Evolutionary conservation across 2,888 invertebrate species (phyloP).

Genomic region (Euspilapteryx auroguttella): DNA sequence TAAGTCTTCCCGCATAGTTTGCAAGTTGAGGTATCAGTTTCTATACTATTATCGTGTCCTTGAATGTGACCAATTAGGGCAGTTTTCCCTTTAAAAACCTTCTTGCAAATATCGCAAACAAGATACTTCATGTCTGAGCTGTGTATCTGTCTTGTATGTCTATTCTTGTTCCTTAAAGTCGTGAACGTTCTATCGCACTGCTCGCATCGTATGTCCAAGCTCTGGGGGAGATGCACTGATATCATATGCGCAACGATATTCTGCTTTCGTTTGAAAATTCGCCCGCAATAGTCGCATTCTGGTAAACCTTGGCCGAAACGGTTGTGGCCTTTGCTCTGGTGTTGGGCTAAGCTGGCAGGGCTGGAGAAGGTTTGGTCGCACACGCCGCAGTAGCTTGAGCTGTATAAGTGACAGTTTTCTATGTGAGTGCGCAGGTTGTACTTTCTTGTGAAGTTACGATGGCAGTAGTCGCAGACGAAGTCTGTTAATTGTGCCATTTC

Average conservation of each 20-base stretch:
- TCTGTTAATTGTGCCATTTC: too few relatives aligned
- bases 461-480: constrained; percentile 29
- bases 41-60: constrained; percentile 13
- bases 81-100: constrained; percentile 25
- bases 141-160: constrained; percentile 29
- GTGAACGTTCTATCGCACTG: constrained; percentile 28
- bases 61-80: constrained; percentile 27
- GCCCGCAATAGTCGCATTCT: constrained; percentile 37
- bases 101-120: constrained; percentile 28
- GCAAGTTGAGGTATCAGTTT: constrained; percentile 18
- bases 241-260: constrained; percentile 41
- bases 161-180: constrained; percentile 26
- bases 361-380: constrained; percentile 29
- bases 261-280: constrained; percentile 35
- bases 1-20: constrained; percentile 26
- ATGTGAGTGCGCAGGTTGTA: constrained; percentile 37
- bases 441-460: constrained; percentile 31
- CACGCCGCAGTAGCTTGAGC: constrained; percentile 23
- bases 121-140: constrained; percentile 24
- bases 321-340: constrained; percentile 31
- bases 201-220: constrained; percentile 19
- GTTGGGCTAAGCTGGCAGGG: constrained; percentile 25
- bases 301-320: constrained; percentile 22
- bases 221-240: constrained; percentile 29
- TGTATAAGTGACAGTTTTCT: constrained; percentile 31